Percentiles rank a stretch among this genome's conserved stretches.
Conservation (phyloP, 2,888 invertebrate genomes). For the Abrostola triplasia region DNA sequence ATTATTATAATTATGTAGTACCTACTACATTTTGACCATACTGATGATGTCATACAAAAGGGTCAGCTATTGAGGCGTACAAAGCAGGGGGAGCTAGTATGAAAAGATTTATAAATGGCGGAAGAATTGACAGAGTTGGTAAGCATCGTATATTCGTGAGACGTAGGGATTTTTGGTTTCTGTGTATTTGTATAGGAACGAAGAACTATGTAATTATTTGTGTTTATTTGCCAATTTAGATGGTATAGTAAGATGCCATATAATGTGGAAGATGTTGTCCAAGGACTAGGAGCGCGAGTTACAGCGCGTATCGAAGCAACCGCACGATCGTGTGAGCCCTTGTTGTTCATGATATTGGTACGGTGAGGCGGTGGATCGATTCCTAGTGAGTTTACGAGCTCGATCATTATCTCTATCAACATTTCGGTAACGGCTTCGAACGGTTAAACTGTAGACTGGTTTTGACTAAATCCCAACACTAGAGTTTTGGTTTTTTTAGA, state of each 20-base stretch:
- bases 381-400: conserved; percentile 67
- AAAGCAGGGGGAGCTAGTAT: neutral
- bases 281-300: conserved; percentile 55
- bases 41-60: conserved; percentile 23
- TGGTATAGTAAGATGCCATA: conserved; percentile 12
- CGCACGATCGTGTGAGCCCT: conserved; percentile 66
- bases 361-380: conserved; percentile 67
- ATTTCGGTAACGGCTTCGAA: conserved; percentile 61
- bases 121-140: neutral
- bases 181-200: neutral
- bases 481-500: conserved; percentile 5
- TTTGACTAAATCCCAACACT: conserved; percentile 34
- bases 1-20: too few species aligned
- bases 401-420: conserved; percentile 69
- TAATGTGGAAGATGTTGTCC: conserved; percentile 56
- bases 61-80: conserved; percentile 7
- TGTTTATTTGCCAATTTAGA: conserved; percentile 24
- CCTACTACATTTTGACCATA: neutral
- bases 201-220: neutral
- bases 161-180: neutral
- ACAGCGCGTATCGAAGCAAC: conserved; percentile 51
- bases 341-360: conserved; percentile 65
- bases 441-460: conserved; percentile 52
- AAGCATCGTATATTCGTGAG: neutral
- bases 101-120: neutral